Percentiles rank a stretch among this genome's conserved stretches.
Evolutionary conservation across 64 coral and sea anemone genomes (phyloP).

Genomic region (Pachyseris speciosa): DNA sequence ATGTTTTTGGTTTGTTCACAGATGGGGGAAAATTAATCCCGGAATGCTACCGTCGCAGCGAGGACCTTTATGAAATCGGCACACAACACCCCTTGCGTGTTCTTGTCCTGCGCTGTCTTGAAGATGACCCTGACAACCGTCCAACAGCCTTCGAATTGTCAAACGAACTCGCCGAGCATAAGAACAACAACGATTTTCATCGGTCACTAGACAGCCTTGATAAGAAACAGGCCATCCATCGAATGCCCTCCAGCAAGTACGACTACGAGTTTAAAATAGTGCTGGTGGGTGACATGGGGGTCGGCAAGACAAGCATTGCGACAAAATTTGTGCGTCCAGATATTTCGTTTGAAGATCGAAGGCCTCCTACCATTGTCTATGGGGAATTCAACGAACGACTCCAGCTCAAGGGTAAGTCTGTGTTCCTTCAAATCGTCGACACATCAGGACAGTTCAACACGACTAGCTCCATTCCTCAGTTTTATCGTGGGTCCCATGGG

Average conservation of each 20-base stretch:
- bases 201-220: neutral
- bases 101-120: constrained; percentile 37
- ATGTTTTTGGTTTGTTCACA: constrained; percentile 4
- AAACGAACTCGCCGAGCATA: neutral
- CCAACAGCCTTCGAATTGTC: constrained; percentile 36
- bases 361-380: neutral
- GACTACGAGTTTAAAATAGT: constrained; percentile 75
- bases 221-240: neutral
- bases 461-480: constrained; percentile 48
- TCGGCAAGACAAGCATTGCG: constrained; percentile 68
- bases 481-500: constrained; percentile 64
- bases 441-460: constrained; percentile 64
- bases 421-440: constrained; percentile 90
- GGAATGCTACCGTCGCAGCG: constrained; percentile 49
- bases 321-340: constrained; percentile 40
- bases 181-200: neutral
- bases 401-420: constrained; percentile 65
- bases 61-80: constrained; percentile 30
- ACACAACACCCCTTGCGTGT: constrained; percentile 39
- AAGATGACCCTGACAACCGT: constrained; percentile 50
- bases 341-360: neutral
- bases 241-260: neutral
- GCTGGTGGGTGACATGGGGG: constrained; percentile 53
- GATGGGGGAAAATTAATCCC: constrained; percentile 44
- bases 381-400: constrained; percentile 74